phyloP scores from a whole-genome alignment of 92 coral and sea anemone species.

The Heliopora coerulea region DNA sequence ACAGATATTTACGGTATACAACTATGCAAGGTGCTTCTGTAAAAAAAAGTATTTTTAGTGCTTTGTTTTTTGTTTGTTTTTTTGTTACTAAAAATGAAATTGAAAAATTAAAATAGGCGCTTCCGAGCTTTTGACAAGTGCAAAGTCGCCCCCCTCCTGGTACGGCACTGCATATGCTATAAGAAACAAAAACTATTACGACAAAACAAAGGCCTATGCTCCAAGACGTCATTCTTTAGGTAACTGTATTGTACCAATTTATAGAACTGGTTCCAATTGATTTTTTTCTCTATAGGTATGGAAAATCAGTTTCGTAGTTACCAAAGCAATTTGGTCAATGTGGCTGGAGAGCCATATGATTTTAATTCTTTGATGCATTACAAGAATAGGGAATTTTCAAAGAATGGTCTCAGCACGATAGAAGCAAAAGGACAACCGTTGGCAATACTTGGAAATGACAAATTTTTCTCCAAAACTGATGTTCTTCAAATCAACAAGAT shows the following conservation, averaged over 20 bases:
- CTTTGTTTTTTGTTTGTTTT: no score
- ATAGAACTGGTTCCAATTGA: background rate
- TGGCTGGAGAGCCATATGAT: constrained; percentile 27
- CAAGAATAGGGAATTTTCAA: background rate
- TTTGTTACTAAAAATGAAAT: no score
- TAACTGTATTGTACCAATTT: background rate
- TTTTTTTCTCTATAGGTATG: constrained; percentile 3
- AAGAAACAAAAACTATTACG: no score
- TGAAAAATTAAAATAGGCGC: no score
- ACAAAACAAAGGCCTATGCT: no score
- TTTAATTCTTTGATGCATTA: constrained; percentile 37
- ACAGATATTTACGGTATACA: no score
- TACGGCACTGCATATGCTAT: no score
- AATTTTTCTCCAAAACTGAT: constrained; percentile 6
- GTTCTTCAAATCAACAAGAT: background rate
- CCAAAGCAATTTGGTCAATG: constrained; percentile 11
- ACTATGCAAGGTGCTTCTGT: no score
- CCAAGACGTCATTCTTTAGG: no score
- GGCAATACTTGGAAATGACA: background rate
- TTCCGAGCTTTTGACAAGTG: no score
- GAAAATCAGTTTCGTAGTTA: constrained; percentile 23
- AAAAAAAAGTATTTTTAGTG: no score
- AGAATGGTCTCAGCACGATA: constrained; percentile 2
- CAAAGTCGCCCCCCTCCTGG: no score
- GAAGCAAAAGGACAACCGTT: background rate